Evolutionary conservation across 2,113 vertebrate species (phyloP).

Genomic region (Gadus macrocephalus): DNA sequence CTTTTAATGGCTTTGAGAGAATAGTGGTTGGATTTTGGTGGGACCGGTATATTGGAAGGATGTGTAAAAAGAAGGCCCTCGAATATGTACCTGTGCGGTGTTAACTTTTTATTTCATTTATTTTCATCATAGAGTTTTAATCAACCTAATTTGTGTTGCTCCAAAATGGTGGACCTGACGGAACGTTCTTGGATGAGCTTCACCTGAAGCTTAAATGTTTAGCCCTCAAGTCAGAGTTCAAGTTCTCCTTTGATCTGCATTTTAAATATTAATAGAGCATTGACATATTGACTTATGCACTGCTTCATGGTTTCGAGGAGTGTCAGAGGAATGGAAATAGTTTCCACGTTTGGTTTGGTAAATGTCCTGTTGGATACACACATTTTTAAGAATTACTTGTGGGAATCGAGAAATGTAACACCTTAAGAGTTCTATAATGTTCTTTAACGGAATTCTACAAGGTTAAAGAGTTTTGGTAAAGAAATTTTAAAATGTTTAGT

Average conservation of each 20-base stretch:
- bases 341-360: no score
- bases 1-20: constrained; percentile 59
- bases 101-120: constrained; percentile 16
- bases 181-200: constrained; percentile 19
- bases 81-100: constrained; percentile 35
- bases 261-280: no score
- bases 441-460: not conserved
- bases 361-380: no score
- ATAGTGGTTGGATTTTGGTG: constrained; percentile 41
- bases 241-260: constrained; percentile 15
- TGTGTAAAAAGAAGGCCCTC: constrained; percentile 35
- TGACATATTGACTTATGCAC: no score
- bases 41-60: constrained; percentile 49
- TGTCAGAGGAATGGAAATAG: no score
- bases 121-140: not conserved
- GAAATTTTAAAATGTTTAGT: not conserved
- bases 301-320: no score
- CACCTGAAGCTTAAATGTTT: constrained; percentile 22
- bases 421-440: not conserved
- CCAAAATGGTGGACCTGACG: constrained; percentile 14
- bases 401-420: not conserved
- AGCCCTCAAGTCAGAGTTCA: no score
- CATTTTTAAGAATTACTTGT: not conserved
- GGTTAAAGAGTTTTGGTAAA: not conserved
- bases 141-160: not conserved